phyloP scores from a whole-genome alignment of 2,113 vertebrate species.

The Meles meles region DNA sequence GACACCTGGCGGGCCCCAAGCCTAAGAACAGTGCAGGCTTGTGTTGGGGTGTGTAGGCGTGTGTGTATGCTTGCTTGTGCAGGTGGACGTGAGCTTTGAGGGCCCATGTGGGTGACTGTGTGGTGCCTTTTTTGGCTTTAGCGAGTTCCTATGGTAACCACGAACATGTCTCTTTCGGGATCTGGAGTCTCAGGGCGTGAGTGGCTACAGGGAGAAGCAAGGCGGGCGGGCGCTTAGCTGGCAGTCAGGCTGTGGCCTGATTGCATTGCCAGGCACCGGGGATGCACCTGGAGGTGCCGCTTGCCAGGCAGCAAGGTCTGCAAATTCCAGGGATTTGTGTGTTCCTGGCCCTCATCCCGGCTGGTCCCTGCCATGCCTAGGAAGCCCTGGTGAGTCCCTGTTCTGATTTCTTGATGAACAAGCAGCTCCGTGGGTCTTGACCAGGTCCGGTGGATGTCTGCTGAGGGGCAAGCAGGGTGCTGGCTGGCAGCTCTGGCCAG shows the following conservation, averaged over 20 bases:
- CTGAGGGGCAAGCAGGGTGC: not conserved
- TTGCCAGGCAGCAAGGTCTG: not conserved
- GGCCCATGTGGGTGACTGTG: conserved; percentile 54
- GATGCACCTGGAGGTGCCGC: conserved; percentile 28
- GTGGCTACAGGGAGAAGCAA: conserved; percentile 53
- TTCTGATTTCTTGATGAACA: conserved; percentile 7
- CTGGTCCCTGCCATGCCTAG: not conserved
- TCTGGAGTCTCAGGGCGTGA: conserved; percentile 64
- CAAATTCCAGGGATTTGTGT: not conserved
- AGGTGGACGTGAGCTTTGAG: conserved; percentile 64
- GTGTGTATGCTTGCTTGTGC: not conserved
- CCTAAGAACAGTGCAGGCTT: not conserved
- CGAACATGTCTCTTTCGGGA: conserved; percentile 75
- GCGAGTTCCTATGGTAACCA: conserved; percentile 85
- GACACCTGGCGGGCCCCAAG: not conserved
- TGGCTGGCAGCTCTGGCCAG: not conserved
- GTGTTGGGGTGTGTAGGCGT: not conserved
- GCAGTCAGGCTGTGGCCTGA: conserved; percentile 47
- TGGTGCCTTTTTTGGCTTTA: conserved; percentile 76
- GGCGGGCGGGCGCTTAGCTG: conserved; percentile 17
- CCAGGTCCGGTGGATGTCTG: not conserved
- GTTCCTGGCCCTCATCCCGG: not conserved
- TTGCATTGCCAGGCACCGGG: not conserved
- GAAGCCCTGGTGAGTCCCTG: conserved; percentile 69
- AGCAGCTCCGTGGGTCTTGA: not conserved